Evolutionary conservation across 1,140 invertebrate genomes (phyloP), one percentile per base, ranked within the genome.

Genomic region (Elysia chlorotica): DNA sequence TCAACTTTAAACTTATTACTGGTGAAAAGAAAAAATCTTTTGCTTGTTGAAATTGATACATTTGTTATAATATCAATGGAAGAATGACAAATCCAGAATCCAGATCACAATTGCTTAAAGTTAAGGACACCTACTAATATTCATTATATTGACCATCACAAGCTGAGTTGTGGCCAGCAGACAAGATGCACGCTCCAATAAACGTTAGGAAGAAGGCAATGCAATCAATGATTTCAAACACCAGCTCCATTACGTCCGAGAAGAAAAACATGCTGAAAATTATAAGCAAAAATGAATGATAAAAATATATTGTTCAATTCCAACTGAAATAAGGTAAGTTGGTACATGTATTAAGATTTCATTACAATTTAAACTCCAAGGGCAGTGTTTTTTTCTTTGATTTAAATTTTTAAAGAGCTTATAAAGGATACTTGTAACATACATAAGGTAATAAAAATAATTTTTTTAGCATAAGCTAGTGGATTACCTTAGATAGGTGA

Each of bases 161-260:
- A 25, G 37, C 38, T 30, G 28, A n/a, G 56, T 73, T 73, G 54
- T 62, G 41, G 35, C 74, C 74, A 28, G 74, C 70, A 10, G 74
- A 76, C 23, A 76, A 59, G 30, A 76, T 76, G 59, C 74, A 76
- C 19, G 74, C 74, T 25, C 48, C 71, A 56, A 76, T 73, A 54
- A 76, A 76, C 17, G 66, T 72, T 5, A 76, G 66, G 65, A 76
- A 69, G 17, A 56, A 56, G 19, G 65, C 74, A 19, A 35, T 25
- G 2, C 61, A 1, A 37, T 76, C 74, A 53, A 73, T 56, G 25
- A 53, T 33, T 3, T 67, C 35, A 53, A 73, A 73, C 4, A 73
- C 65, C 62, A 76, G 71, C 61, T 76, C 70, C 59, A 70, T 54
- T 61, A 76, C 23, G 65, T 76, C 61, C 4, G 70, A 54, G 28